Percentiles rank a stretch among this genome's conserved stretches.
Evolutionary conservation across 2,113 vertebrate genomes (phyloP).

Genomic region (Sylvietta virens): DNA sequence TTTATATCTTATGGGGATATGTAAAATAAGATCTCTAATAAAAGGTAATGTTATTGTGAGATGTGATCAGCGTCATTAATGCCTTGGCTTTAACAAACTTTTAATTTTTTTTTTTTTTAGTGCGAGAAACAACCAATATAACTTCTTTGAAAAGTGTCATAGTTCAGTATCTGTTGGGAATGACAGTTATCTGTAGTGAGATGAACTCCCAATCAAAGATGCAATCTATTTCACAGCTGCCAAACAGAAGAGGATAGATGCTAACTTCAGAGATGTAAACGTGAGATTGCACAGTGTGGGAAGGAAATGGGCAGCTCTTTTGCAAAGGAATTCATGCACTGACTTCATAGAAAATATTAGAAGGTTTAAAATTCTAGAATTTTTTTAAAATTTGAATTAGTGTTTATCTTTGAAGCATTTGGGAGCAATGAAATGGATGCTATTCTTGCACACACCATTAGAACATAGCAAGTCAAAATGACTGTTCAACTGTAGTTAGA

Average conservation of each 20-base stretch:
- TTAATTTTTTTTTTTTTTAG: not conserved
- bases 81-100: not conserved
- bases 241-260: not conserved
- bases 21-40: conserved; percentile 77
- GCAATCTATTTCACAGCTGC: not conserved
- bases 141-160: not conserved
- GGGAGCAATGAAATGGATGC: not conserved
- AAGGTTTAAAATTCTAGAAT: not conserved
- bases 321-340: not conserved
- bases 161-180: not conserved
- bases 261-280: not conserved
- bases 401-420: not conserved
- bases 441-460: not conserved
- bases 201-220: not conserved
- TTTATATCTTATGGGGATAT: conserved; percentile 78
- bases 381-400: not conserved
- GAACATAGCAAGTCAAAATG: not conserved
- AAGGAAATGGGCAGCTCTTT: not conserved
- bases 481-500: not conserved
- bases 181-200: not conserved
- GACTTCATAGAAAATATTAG: not conserved
- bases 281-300: not conserved
- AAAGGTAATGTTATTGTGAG: conserved; percentile 66
- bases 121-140: not conserved
- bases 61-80: conserved; percentile 2